Evolutionary conservation across 1,140 invertebrate genomes (phyloP).

Genomic region (Whitmania pigra): DNA sequence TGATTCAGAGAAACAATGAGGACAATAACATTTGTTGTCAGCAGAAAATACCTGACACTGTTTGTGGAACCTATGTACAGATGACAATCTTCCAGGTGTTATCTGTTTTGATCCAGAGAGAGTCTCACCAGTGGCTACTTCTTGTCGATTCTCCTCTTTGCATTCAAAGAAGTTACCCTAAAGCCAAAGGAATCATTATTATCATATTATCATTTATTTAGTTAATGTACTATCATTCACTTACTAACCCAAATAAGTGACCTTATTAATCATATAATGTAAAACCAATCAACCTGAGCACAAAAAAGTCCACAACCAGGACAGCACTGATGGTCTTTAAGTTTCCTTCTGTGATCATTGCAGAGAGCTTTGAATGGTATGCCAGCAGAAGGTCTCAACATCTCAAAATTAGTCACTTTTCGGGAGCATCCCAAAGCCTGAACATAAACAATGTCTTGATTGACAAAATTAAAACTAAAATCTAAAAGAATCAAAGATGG

Average conservation of each 20-base stretch:
- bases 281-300: constrained; percentile 54
- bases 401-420: constrained; percentile 49
- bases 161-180: constrained; percentile 62
- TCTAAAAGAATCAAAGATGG: not conserved
- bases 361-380: constrained; percentile 75
- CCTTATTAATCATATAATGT: no score
- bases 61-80: constrained; percentile 58
- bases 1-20: constrained; percentile 60
- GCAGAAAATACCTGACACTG: constrained; percentile 55
- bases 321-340: constrained; percentile 72
- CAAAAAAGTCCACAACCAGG: constrained; percentile 79
- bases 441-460: not conserved
- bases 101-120: no score
- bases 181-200: constrained; percentile 25
- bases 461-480: not conserved
- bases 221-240: no score
- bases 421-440: constrained; percentile 61
- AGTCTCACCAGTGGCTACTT: constrained; percentile 21
- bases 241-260: no score
- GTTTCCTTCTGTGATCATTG: constrained; percentile 60
- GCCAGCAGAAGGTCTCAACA: constrained; percentile 61
- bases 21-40: constrained; percentile 49
- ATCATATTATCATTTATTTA: not conserved
- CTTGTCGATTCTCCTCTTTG: constrained; percentile 31
- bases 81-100: not conserved